Base-by-base conservation (phyloP, 1,140 invertebrate genomes). In the Cherax quadricarinatus region DNA sequence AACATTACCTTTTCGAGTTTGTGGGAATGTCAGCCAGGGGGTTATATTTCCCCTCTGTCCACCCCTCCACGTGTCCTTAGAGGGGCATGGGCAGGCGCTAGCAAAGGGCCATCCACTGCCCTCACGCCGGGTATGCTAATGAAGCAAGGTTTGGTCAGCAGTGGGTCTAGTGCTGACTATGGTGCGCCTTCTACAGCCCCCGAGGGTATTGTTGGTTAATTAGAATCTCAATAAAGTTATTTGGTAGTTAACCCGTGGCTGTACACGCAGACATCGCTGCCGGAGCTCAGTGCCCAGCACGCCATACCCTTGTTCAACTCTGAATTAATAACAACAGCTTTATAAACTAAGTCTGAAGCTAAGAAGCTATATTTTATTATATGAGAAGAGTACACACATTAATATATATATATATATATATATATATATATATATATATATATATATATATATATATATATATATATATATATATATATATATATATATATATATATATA, bases 71-170 rank as follows among this genome's bases (percentile, higher is more conserved):
- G 4, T 10, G 18, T 0, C 4, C 18, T 18, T 18, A 24, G n/a
- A n/a, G 79, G 83, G 57, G 88, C 30, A 30, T 70, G 62, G 57
- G 24, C 53, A 62, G 82, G 62, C 53, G 75, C 24, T 60, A 62
- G 53, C 79, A 62, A 16, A 6, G 53, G 53, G 30, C 51, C 51
- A 48, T 49, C 41, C 86, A 51, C 86, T n/a, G 83, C 60, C 41
- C 48, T 21, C 75, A 88, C 78, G 41, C 53, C 79, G 86, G 80
- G 51, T 88, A 88, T 88, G 86, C 86, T 88, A 88, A 88, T 88
- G 53, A 88, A 80, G 75, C 30, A 88, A 80, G 53, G 86, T 57
- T 41, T 41, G 24, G 86, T 53, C 48, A 80, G 62, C 78, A 80
- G 86, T 51, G n/a, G 51, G 21, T 7, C 49, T 30, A 41, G 86